Base-by-base conservation (phyloP, 2,797 vertebrate species). In the Sarcoramphus papa region DNA sequence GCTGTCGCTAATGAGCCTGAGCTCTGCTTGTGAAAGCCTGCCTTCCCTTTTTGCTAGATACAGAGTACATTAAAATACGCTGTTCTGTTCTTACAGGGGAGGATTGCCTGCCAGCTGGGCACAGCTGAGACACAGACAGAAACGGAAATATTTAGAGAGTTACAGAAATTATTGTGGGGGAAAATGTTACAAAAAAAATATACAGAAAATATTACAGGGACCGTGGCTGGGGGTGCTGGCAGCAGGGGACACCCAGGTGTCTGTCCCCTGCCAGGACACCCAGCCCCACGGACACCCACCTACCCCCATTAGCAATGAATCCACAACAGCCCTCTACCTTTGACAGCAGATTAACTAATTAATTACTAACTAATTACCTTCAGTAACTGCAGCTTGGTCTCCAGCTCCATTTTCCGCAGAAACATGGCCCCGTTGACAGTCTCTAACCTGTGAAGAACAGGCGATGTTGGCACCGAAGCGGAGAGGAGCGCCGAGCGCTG, bases 391-490 rank as follows among this genome's bases (percentile, higher is more conserved):
- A 99, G 97, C 94, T 97, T 99, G 97, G 98, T 98, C 98, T 99
- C 99, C 20, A 99, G 98, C 96, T 99, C 99, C 67, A 98, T 98
- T 97, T 98, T 98, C 98, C 98, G 99, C 95, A 97, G 85, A 47
- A 99, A 97, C 73, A 98, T 92, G 63, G 98, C 98, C 81, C 98
- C 99, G 25, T 98, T 99, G 68, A 99, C 94, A 1, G 99, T 99
- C 97, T 99, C 99, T 85, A 99, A 85, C 97, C 99, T 99, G 97
- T 27, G 69, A 94, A 73, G 89, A 45, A 9, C 19, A 47, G 40
- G 28, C 0, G 4, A 4, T 5, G 43, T 18, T 37, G 68, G 28
- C 47, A 41, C 24, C 4, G 5, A 16, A 5, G 19, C 6, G 7
- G 27, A 33, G 69, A 47, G 76, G 17, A 23, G 31, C 3, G 2